Conservation (phyloP, 2,888 invertebrate species). For the Hydroisotoma schaefferi region DNA sequence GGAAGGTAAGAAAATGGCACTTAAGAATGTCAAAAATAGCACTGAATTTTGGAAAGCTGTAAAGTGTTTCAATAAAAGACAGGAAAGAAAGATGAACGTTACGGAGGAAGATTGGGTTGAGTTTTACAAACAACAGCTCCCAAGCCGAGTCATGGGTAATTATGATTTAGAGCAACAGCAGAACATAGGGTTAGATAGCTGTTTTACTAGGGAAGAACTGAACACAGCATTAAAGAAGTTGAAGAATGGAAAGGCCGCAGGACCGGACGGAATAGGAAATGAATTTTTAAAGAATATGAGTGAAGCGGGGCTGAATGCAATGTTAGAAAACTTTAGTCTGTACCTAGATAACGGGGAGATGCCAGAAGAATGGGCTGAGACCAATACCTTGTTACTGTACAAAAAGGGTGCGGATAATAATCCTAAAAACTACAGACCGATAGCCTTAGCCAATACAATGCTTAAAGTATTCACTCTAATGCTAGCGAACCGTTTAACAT, state of each 20-base stretch:
- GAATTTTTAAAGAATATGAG: slow-evolving; percentile 31
- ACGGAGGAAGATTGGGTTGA: background rate
- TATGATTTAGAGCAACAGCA: background rate
- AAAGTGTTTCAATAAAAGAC: background rate
- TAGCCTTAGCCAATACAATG: slow-evolving; percentile 14
- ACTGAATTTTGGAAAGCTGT: background rate
- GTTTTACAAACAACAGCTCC: background rate
- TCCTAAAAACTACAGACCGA: slow-evolving; percentile 33
- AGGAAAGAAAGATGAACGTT: background rate
- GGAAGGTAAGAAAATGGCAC: background rate
- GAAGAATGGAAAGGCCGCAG: slow-evolving; percentile 23
- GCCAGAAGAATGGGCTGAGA: slow-evolving; percentile 14
- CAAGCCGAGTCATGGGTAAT: background rate
- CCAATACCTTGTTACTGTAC: slow-evolving; percentile 18
- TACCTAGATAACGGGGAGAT: slow-evolving; percentile 8
- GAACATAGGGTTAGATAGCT: slow-evolving; percentile 14
- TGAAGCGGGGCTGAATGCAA: background rate
- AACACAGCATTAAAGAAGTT: slow-evolving; percentile 6
- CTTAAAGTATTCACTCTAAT: slow-evolving; percentile 35
- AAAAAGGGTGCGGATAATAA: slow-evolving; percentile 26
- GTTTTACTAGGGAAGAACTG: slow-evolving; percentile 21
- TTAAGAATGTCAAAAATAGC: background rate
- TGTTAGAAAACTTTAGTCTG: slow-evolving; percentile 20
- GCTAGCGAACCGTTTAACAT: slow-evolving; percentile 7
- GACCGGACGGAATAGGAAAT: slow-evolving; percentile 28